phyloP scores from a whole-genome alignment of 2,888 invertebrate species.

The Pachycephus smyrnensis region DNA sequence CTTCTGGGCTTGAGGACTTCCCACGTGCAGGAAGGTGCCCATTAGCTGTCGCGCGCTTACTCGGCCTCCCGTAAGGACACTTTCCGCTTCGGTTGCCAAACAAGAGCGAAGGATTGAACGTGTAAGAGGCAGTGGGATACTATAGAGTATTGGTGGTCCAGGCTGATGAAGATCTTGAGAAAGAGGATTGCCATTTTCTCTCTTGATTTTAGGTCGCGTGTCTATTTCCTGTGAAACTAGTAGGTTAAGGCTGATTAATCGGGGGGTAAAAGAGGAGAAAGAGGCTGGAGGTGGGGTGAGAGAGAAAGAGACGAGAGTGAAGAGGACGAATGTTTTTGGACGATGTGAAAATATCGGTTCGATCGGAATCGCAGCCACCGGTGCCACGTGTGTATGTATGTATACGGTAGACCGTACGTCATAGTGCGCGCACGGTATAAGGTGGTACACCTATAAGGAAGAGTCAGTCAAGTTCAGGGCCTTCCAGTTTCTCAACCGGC shows the following conservation, averaged over 20 bases:
- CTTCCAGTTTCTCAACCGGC: slow-evolving; percentile 55
- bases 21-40: not conserved
- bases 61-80: not conserved
- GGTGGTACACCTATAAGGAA: slow-evolving; percentile 49
- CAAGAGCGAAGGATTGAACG: not conserved
- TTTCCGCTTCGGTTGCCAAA: not conserved
- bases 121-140: too few species aligned
- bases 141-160: not conserved
- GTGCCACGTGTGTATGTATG: not conserved
- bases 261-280: not conserved
- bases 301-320: not conserved
- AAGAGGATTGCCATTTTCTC: too few species aligned
- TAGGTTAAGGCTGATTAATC: not conserved
- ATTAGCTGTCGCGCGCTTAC: not conserved
- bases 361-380: not conserved
- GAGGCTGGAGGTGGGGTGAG: not conserved
- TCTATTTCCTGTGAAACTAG: not conserved
- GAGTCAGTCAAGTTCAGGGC: slow-evolving; percentile 61
- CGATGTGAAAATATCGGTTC: not conserved
- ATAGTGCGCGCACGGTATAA: not conserved
- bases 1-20: not conserved
- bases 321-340: not conserved
- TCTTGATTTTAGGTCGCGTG: too few species aligned
- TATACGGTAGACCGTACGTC: not conserved
- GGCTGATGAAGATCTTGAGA: not conserved